Conservation (phyloP, 2,113 vertebrate genomes). For the Lophura nycthemera region DNA sequence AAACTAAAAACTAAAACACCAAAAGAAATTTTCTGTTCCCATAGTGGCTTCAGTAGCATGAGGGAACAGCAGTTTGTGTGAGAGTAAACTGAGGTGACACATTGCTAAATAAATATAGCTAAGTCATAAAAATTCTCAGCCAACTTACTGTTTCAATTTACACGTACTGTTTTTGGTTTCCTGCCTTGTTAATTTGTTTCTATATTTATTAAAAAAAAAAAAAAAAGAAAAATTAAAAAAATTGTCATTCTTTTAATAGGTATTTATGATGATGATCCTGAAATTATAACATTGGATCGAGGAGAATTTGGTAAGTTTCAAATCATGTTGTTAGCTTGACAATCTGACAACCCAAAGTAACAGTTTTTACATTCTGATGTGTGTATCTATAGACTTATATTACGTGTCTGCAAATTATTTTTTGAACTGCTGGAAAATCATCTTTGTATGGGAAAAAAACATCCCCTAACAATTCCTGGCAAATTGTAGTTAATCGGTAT, state of each 20-base stretch:
- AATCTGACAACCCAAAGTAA: not conserved
- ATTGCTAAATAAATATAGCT: not conserved
- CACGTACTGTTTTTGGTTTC: not conserved
- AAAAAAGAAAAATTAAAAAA: slow-evolving; percentile 17
- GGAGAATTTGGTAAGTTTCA: slow-evolving; percentile 93
- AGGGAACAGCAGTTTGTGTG: not conserved
- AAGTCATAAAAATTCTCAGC: not conserved
- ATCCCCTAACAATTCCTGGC: not conserved
- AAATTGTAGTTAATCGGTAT: not conserved
- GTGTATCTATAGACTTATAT: not conserved
- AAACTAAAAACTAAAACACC: not conserved
- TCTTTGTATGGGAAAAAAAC: not conserved
- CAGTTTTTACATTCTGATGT: not conserved
- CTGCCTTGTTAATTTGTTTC: not conserved
- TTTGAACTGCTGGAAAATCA: not conserved
- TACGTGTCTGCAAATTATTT: not conserved
- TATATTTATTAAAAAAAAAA: slow-evolving; percentile 23
- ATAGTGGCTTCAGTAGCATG: not conserved
- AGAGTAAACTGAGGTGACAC: not conserved
- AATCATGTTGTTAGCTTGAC: not conserved
- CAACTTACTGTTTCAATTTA: not conserved
- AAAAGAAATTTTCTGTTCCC: not conserved
- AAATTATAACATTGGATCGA: slow-evolving; percentile 96
- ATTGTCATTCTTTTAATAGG: slow-evolving; percentile 77
- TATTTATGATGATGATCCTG: slow-evolving; percentile 97